Base-by-base conservation (phyloP, 2,888 invertebrate species). In the Trichopria drosophilae region DNA sequence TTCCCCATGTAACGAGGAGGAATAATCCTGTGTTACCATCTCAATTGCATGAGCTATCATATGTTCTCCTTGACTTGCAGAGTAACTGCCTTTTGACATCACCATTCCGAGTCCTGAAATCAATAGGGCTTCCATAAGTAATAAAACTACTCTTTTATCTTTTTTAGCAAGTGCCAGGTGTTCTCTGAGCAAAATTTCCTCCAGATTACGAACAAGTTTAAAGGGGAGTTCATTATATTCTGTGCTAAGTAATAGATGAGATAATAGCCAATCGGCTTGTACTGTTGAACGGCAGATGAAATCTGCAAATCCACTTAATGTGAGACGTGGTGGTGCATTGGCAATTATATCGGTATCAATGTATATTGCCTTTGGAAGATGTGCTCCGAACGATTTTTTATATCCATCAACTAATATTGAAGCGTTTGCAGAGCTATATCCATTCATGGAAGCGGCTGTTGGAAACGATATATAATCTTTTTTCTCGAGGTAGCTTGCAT, bases 401-500 rank as follows among this genome's bases (percentile, higher is more conserved):
- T 41, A 41, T 41, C 41, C 41, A 41, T 41, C 31, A 29, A 41
- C 41, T 41, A 41, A 29, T 41, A 41, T 41, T 41, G 41, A 41
- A 41, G 41, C 29, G 31, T 41, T 41, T 41, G 41, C 41, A 29
- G 41, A 41, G 28, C 29, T 41, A 41, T 41, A 41, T 41, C 41
- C 41, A 41, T 41, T 41, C 41, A 41, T 41, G n/a, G 41, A 41
- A 41, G 41, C 41, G 41, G 41, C 41, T 41, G 41, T 41, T 41
- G 41, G 41, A 31, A 41, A 41, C 29, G 41, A 41, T 41, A 41
- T 41, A 41, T 41, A 41, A 41, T 41, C 41, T 41, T 41, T 41
- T 41, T 41, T 41, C 41, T 41, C 41, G 41, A 41, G 41, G 41
- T 41, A 41, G 41, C 41, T 41, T 41, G 41, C 41, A 41, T 41